Base-by-base conservation (phyloP, 1,140 invertebrate genomes). In the Calosoma granatense region DNA sequence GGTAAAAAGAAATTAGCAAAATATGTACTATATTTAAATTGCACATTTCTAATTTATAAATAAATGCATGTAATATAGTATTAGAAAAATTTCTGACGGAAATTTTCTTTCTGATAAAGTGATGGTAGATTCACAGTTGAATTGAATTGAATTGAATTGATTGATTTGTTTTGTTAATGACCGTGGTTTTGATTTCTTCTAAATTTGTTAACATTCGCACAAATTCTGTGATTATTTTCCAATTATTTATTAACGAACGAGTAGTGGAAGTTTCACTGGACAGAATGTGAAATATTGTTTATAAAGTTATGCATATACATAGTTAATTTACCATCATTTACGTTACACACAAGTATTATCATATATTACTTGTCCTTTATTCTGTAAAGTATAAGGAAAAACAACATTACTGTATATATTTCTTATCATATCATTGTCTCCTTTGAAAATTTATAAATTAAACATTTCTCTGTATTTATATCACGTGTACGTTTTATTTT, bases 381-480 rank as follows among this genome's bases (percentile, higher is more conserved):
- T 36, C 26, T 36, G 26, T 36, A 36, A 36, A 36, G 6, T 47
- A 17, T 47, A 47, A 47, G 15, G 17, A 47, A 47, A 47, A 47
- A 17, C 6, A 47, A 12, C 41, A 47, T 47, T 47, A 47, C 55
- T 73, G 72, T 73, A 73, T 65, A 73, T 73, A 73, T 72, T 73
- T 73, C 72, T 71, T 66, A 72, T 71, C 72, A 73, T 73, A 73
- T 73, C 72, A 71, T 68, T 64, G 65, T 65, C 62, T 68, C 71
- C 67, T 70, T 72, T 70, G 65, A 70, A 68, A 69, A 70, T 73
- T 73, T 71, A 67, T 72, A 72, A 72, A 71, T 71, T 72, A 72
- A 72, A 72, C 67, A 69, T 70, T 70, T 74, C 71, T 72, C 71
- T 74, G 70, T 72, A 73, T 72, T 71, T 68, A 73, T 59, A 54